Base-by-base conservation (phyloP, 2,888 invertebrate genomes). In the Bedellia somnulentella region DNA sequence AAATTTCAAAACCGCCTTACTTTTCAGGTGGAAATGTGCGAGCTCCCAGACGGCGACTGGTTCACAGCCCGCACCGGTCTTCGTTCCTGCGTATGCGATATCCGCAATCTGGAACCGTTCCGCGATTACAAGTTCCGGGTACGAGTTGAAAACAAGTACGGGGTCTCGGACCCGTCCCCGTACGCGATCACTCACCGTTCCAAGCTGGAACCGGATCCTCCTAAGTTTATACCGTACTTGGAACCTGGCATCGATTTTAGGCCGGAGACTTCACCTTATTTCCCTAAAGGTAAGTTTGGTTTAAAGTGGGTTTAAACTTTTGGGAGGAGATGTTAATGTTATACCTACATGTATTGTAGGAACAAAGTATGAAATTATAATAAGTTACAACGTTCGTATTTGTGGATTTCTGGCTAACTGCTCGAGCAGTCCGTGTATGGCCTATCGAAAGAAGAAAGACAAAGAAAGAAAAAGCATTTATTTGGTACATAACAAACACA, bases 121-220 rank as follows among this genome's bases (percentile, higher is more conserved):
- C 82, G 89, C 38, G 96, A 97, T 66, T 99, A 99, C 71, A 88
- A 89, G 59, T 95, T 97, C 79, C 82, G 99, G 35, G 85, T 98
- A 22, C 82, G 96, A 21, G 98, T 98, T 2, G 96, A 97, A 58
- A 99, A 98, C 71, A 91, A 93, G 57, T 93, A 89, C 57, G 98
- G 98, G 24, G 85, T 95, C 40, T 94, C 94, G 62, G 97, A 98
- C 55, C 97, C 98, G 0, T 95, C 95, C 33, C 95, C 96, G 1
- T 89, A 86, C 52, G 90, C 91, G 2, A 80, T 86, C 46, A 93
- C 93, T 0, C 86, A 87, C 51, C 81, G 91, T 37, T 80, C 85
- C 33, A 86, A 86, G 51, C 70, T 92, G 12, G 84, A 89, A 49
- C 89, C 89, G 0, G 88, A 88, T 29, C 83, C 86, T 31, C 87